Percentiles rank a stretch among this genome's conserved stretches.
These are phyloP conservation scores for Elymnias hypermnestra DNA, from an alignment of 1,140 invertebrate species.

Conservation along the genomic window DNA sequence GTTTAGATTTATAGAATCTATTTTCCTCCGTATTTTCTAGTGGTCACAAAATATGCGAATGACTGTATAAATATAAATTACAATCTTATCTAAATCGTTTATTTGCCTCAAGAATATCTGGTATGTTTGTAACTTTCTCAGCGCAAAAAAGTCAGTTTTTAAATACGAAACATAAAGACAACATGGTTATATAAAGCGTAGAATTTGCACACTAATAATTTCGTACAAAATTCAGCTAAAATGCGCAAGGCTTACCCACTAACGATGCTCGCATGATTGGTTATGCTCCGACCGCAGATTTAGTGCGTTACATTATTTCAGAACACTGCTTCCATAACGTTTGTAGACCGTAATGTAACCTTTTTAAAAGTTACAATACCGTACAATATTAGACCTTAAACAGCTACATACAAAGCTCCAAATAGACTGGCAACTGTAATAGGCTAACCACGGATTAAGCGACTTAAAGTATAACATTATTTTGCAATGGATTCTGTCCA, in stretches of 20 bases:
- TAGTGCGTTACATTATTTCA: slow-evolving; percentile 17
- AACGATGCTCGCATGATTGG: slow-evolving; percentile 17
- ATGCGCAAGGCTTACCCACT: slow-evolving; percentile 15
- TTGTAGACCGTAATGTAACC: neutral
- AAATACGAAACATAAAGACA: no score
- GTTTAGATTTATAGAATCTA: no score
- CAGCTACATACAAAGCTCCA: neutral
- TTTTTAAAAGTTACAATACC: neutral
- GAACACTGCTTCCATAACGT: slow-evolving; percentile 5
- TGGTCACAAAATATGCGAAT: no score
- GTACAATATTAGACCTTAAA: neutral
- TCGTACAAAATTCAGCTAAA: slow-evolving; percentile 9
- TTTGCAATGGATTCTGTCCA: slow-evolving; percentile 17
- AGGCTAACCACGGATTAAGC: slow-evolving; percentile 14
- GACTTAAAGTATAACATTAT: slow-evolving; percentile 19
- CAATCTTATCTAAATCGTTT: no score
- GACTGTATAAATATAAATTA: no score
- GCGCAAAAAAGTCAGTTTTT: no score
- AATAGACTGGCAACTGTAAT: slow-evolving; percentile 2
- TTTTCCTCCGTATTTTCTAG: no score
- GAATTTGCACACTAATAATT: neutral
- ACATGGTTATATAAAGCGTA: no score
- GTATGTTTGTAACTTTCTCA: no score
- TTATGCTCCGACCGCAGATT: slow-evolving; percentile 17
- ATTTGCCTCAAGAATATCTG: no score